Evolutionary conservation across 1,140 invertebrate species (phyloP).

Genomic region (Galleria mellonella): DNA sequence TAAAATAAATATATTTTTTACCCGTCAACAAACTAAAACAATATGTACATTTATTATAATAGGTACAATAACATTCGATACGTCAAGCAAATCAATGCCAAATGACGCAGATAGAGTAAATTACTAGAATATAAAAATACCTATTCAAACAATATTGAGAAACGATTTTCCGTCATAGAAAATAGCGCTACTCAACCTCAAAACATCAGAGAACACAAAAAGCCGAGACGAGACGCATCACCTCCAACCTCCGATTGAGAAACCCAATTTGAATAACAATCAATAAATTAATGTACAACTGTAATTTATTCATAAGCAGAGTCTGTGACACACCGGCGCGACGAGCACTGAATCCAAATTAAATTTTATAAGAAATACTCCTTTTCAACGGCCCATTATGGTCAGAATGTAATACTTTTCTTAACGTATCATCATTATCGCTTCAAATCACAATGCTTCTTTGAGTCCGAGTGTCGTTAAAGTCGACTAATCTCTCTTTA

Average conservation of each 20-base stretch:
- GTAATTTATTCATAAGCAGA: conserved; percentile 66
- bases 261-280: conserved; percentile 73
- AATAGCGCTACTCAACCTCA: conserved; percentile 36
- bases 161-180: conserved; percentile 46
- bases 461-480: conserved; percentile 54
- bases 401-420: conserved; percentile 63
- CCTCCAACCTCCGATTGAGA: conserved; percentile 68
- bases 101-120: conserved; percentile 26
- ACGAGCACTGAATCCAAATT: conserved; percentile 66
- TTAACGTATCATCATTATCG: conserved; percentile 69
- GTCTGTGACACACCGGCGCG: conserved; percentile 45
- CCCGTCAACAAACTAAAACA: conserved; percentile 28
- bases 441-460: conserved; percentile 50
- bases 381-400: conserved; percentile 57
- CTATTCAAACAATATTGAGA: conserved; percentile 24
- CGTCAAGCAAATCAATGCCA: conserved; percentile 29
- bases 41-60: no score
- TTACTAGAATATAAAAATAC: conserved; percentile 25
- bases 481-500: conserved; percentile 70
- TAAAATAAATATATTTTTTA: conserved; percentile 21
- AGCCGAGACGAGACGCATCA: conserved; percentile 51
- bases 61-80: conserved; percentile 42
- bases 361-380: conserved; percentile 66
- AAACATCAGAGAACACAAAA: conserved; percentile 45
- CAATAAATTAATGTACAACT: conserved; percentile 69